Conservation (phyloP, 2,113 vertebrate genomes). For the Sisor rabdophorus region DNA sequence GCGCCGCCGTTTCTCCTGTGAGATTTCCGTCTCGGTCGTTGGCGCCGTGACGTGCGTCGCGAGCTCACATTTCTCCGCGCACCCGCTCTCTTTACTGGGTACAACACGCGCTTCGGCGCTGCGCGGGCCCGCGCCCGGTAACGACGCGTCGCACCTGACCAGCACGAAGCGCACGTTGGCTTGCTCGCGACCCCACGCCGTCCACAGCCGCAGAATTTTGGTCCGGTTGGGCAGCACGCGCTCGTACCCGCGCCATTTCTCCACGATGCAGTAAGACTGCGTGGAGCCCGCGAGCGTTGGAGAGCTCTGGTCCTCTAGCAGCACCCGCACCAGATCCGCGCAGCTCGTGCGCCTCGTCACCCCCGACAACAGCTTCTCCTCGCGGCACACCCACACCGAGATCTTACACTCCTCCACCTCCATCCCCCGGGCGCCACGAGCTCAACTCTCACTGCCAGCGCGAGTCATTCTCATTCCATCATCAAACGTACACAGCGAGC, state of each 20-base stretch:
- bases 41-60: slow-evolving; percentile 67
- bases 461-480: neutral
- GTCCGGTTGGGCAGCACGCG: slow-evolving; percentile 90
- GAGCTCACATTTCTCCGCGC: slow-evolving; percentile 59
- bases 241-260: slow-evolving; percentile 96
- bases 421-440: slow-evolving; percentile 56
- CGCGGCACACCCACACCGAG: slow-evolving; percentile 92
- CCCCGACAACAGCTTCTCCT: slow-evolving; percentile 92
- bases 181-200: slow-evolving; percentile 90
- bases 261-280: slow-evolving; percentile 89
- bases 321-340: slow-evolving; percentile 84
- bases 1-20: slow-evolving; percentile 85
- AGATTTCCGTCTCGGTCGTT: slow-evolving; percentile 60
- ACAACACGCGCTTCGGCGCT: slow-evolving; percentile 92
- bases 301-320: slow-evolving; percentile 83
- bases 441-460: neutral
- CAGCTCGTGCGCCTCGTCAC: slow-evolving; percentile 88
- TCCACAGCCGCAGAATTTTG: slow-evolving; percentile 86
- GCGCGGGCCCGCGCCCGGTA: slow-evolving; percentile 85
- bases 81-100: slow-evolving; percentile 79
- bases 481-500: neutral
- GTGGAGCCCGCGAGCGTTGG: slow-evolving; percentile 79
- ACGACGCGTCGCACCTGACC: slow-evolving; percentile 85
- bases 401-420: slow-evolving; percentile 82
- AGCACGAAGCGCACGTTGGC: slow-evolving; percentile 91